phyloP scores from a whole-genome alignment of 2,888 invertebrate species.

The Sisyra nigra region DNA sequence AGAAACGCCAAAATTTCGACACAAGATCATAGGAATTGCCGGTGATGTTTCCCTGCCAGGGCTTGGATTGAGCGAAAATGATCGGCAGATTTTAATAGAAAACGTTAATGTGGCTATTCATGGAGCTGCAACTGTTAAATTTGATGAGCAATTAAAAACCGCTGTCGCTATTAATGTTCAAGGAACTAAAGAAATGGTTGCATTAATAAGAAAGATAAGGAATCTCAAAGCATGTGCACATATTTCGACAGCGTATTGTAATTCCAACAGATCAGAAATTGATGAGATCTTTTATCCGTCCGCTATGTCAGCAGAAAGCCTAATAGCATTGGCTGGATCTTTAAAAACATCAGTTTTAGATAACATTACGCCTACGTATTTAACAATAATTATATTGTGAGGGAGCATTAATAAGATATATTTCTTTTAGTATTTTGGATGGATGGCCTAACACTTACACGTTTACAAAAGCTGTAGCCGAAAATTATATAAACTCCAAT shows the following conservation, averaged over 20 bases:
- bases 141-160: constrained; percentile 57
- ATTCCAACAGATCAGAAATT: constrained; percentile 30
- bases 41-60: constrained; percentile 28
- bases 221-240: constrained; percentile 39
- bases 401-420: no score
- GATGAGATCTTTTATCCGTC: constrained; percentile 37
- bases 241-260: constrained; percentile 40
- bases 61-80: constrained; percentile 38
- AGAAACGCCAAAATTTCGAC: neutral
- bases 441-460: constrained; percentile 81
- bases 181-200: constrained; percentile 46
- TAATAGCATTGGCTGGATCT: constrained; percentile 32
- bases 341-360: constrained; percentile 33
- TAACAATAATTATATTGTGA: constrained; percentile 7
- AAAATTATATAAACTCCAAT: constrained; percentile 50
- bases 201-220: constrained; percentile 46
- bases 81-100: constrained; percentile 31
- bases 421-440: constrained; percentile 44
- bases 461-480: constrained; percentile 80
- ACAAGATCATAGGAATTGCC: neutral
- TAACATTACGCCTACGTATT: constrained; percentile 39
- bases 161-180: constrained; percentile 60
- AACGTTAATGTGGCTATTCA: constrained; percentile 37
- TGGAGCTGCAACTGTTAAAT: constrained; percentile 40
- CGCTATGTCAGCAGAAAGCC: constrained; percentile 32